phyloP scores from a whole-genome alignment of 2,113 vertebrate species.

The Sclerurus mexicanus region DNA sequence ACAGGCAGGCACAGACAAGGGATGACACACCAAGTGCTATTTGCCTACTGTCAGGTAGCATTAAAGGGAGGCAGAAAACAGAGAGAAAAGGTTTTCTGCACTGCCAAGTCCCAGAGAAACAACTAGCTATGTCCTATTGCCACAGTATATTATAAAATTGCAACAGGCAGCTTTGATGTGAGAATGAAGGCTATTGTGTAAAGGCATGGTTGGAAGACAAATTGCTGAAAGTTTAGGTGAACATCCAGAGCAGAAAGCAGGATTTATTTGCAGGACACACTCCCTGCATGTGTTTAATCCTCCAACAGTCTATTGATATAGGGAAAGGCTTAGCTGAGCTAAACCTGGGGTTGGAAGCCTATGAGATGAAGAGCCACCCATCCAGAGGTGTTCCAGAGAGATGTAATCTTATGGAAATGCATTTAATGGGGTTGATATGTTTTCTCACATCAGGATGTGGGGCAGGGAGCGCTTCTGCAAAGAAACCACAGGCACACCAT shows the following conservation, averaged over 20 bases:
- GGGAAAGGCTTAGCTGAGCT: background rate
- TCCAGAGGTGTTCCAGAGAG: background rate
- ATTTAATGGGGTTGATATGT: background rate
- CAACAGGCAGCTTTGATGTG: background rate
- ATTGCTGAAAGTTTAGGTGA: background rate
- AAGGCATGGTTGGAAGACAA: background rate
- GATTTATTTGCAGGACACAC: background rate
- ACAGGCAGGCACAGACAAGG: background rate
- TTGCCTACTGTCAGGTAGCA: background rate
- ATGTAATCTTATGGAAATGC: background rate
- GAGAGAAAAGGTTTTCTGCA: background rate
- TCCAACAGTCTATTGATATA: background rate
- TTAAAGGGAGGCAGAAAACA: background rate
- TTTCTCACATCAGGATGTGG: accelerated
- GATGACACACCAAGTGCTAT: background rate
- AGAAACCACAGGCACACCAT: background rate
- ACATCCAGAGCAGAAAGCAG: background rate
- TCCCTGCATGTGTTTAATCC: background rate
- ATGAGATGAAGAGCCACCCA: background rate
- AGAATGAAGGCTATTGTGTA: background rate
- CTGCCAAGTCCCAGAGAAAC: background rate
- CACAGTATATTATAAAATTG: background rate
- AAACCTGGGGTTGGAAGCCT: background rate
- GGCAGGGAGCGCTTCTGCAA: background rate
- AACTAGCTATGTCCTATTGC: background rate